Conservation (phyloP, 2,797 vertebrate species). For the Mus minutoides region DNA sequence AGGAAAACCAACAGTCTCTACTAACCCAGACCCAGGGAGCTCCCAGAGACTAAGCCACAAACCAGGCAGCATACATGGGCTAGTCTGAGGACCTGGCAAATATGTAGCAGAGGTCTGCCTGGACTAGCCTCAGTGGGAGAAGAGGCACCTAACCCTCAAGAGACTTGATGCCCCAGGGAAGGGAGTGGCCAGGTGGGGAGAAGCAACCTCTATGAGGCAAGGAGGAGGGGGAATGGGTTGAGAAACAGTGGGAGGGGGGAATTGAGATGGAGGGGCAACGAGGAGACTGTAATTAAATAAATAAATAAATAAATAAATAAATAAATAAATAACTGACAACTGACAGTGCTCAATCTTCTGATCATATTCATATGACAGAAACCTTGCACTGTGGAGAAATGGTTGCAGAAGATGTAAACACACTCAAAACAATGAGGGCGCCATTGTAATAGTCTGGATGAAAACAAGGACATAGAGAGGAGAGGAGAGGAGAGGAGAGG, state of each 20-base stretch:
- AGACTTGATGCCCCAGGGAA: background rate
- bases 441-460: background rate
- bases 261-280: background rate
- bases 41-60: background rate
- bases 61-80: background rate
- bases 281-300: background rate
- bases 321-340: background rate
- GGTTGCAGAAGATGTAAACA: background rate
- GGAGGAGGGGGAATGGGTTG: background rate
- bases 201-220: background rate
- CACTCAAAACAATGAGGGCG: background rate
- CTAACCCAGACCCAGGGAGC: background rate
- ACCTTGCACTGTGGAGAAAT: background rate
- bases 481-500: background rate
- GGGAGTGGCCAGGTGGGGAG: background rate
- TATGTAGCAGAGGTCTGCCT: background rate
- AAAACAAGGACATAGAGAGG: background rate
- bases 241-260: background rate
- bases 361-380: constrained; percentile 23
- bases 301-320: background rate
- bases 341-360: background rate
- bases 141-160: background rate
- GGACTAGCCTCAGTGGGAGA: background rate
- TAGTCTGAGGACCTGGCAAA: background rate
- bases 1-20: background rate